Evolutionary conservation across 2,888 invertebrate species (phyloP), one percentile per base, ranked within the genome.

Genomic region (Ernsta delagoae): DNA sequence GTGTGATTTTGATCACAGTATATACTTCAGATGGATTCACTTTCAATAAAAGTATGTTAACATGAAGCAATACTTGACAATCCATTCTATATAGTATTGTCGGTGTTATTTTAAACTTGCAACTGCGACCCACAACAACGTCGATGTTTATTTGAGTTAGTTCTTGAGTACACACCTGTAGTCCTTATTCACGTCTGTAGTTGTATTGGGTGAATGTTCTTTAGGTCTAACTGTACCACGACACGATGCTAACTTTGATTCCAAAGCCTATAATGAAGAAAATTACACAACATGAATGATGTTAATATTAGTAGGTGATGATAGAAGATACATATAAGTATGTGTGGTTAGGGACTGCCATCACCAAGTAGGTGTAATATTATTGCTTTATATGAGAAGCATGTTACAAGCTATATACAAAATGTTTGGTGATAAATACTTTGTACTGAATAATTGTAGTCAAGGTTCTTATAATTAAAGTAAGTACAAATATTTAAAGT

Each of bases 231-330:
- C 90, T 70, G 93, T 87, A 90, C 92, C 92, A 78, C 95, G 94
- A 93, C 95, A 95, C 83, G 95, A 95, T 77, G 95, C 95, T 89
- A 96, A 93, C 86, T 95, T 95, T 84, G 95, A 95, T 94, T 96
- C 96, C 94, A 96, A 94, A 82, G 95, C 95, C 95, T 95, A 94
- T 85, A 94, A 94, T 88, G 89, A 90, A 90, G 89, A 92, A 91
- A 91, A 92, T 84, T 88, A 85, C 87, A 89, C 81, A 83, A 86
- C 83, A 91, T 92, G 92, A 90, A 89, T 88, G 88, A 85, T 86
- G 89, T 87, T 87, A 84, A 84, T 87, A 92, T 92, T 93, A 92
- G 90, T 91, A 88, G 73, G 82, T 83, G 89, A 83, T 70, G 81
- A 68, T 61, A 39, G 76, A 48, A 12, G 11, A 79, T 80, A 76